A percentile compares a stretch with the other conserved stretches of the same genome.
Evolutionary conservation across 1,140 invertebrate species (phyloP).

Genomic region (Diplogasteroides magnus): DNA sequence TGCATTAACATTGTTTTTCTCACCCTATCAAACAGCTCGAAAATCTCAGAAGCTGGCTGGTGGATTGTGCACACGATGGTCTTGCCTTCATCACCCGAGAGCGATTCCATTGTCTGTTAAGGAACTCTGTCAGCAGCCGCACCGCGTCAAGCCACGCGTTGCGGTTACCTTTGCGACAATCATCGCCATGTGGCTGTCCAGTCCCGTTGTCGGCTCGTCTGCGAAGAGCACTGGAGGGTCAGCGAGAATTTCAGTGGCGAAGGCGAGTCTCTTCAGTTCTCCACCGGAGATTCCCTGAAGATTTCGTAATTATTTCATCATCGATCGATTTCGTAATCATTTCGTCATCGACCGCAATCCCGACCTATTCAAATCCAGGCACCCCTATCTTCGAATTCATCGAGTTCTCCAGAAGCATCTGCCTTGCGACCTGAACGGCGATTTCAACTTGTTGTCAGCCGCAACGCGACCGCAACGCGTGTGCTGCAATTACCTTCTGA

Average conservation of each 20-base stretch:
- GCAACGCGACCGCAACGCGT: too few relatives aligned
- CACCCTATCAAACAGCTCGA: conserved; percentile 69
- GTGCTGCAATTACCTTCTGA: too few relatives aligned
- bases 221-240: conserved; percentile 73
- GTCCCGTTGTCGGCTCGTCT: conserved; percentile 74
- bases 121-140: background rate
- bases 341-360: too few relatives aligned
- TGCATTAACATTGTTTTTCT: too few relatives aligned
- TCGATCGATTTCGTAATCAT: too few relatives aligned
- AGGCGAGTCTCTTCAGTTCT: conserved; percentile 59
- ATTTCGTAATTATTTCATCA: too few relatives aligned
- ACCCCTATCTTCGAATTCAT: conserved; percentile 39
- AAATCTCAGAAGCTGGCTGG: conserved; percentile 76
- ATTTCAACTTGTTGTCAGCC: too few relatives aligned
- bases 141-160: conserved; percentile 65
- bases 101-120: conserved; percentile 46
- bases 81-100: conserved; percentile 60
- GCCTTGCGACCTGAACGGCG: conserved; percentile 32
- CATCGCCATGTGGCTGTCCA: conserved; percentile 74
- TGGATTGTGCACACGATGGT: conserved; percentile 77
- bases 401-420: conserved; percentile 45
- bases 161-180: conserved; percentile 67
- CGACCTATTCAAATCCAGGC: conserved; percentile 32
- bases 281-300: conserved; percentile 57
- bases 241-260: conserved; percentile 64